These are phyloP conservation scores for Diaphora mendica DNA, from an alignment of 2,888 invertebrate genomes.

Conservation along the genomic window DNA sequence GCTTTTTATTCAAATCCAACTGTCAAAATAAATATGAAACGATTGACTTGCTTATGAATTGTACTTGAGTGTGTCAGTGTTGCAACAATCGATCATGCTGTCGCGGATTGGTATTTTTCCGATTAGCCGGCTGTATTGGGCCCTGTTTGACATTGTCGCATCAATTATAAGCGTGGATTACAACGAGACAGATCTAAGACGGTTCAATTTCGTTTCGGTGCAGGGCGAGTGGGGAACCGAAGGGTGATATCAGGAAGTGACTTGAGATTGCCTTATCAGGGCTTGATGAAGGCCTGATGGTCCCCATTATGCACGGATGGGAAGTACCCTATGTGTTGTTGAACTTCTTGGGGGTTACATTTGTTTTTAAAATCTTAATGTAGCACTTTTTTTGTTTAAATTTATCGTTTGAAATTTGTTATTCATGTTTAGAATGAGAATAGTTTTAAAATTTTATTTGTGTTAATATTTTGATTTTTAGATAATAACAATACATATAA, in stretches of 20 bases:
- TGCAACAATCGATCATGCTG: conserved; percentile 80
- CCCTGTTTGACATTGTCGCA: conserved; percentile 83
- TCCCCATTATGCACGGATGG: conserved; percentile 61
- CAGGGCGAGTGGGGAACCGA: conserved; percentile 48
- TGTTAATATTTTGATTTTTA: background rate
- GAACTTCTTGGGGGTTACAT: conserved; percentile 16
- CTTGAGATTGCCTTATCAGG: conserved; percentile 71
- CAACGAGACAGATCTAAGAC: conserved; percentile 81
- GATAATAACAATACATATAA: background rate
- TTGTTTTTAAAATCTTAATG: background rate
- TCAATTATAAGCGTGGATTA: conserved; percentile 86
- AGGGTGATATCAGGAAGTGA: conserved; percentile 75
- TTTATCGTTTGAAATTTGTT: background rate
- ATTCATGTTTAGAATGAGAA: background rate
- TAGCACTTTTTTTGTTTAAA: background rate
- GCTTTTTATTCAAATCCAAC: conserved; percentile 5
- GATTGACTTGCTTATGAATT: conserved; percentile 48
- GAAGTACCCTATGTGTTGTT: conserved; percentile 28
- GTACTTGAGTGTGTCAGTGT: conserved; percentile 46
- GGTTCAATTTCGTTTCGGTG: conserved; percentile 78
- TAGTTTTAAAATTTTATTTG: background rate
- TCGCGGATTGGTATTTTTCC: conserved; percentile 83
- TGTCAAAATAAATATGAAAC: conserved; percentile 36
- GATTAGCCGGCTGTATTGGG: conserved; percentile 77
- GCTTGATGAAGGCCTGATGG: conserved; percentile 67